A percentile compares a stretch with the other conserved stretches of the same genome.
Evolutionary conservation across 2,888 invertebrate species (phyloP).

Genomic region (Mellilla xanthometata): DNA sequence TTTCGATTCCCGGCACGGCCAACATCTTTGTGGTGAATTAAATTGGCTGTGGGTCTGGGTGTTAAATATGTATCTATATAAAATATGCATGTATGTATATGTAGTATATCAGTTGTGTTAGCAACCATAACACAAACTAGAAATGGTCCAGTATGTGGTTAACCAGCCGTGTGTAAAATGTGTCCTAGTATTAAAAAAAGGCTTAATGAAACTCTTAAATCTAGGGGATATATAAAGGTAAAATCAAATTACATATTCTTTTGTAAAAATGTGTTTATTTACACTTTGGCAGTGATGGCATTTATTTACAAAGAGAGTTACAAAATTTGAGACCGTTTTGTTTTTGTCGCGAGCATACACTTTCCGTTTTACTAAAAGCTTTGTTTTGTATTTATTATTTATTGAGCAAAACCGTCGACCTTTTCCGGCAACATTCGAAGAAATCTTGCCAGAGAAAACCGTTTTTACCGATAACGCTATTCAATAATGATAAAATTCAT

Average conservation of each 20-base stretch:
- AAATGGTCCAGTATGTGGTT: no score
- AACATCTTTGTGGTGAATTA: no score
- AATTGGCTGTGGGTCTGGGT: no score
- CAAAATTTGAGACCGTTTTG: conserved; percentile 69
- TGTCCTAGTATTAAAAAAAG: no score
- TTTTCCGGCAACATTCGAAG: conserved; percentile 38
- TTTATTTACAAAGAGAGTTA: conserved; percentile 80
- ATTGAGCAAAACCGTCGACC: conserved; percentile 38
- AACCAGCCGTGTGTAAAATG: no score
- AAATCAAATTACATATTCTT: conserved; percentile 15
- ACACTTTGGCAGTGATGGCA: conserved; percentile 82
- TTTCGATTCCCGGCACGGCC: no score
- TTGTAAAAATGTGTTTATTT: conserved; percentile 70
- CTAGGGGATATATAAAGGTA: no score
- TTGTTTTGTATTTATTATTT: conserved; percentile 28
- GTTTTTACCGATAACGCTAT: conserved; percentile 31
- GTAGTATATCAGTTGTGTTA: no score
- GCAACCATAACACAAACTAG: no score
- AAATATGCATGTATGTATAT: no score
- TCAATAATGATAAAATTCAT: conserved; percentile 15
- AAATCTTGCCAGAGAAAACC: conserved; percentile 40
- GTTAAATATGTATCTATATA: no score
- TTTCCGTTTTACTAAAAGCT: conserved; percentile 45
- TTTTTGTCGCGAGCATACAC: conserved; percentile 47
- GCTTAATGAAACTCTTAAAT: no score